Conservation (phyloP, 2,797 vertebrate genomes). For the Tarsius wallacei region DNA sequence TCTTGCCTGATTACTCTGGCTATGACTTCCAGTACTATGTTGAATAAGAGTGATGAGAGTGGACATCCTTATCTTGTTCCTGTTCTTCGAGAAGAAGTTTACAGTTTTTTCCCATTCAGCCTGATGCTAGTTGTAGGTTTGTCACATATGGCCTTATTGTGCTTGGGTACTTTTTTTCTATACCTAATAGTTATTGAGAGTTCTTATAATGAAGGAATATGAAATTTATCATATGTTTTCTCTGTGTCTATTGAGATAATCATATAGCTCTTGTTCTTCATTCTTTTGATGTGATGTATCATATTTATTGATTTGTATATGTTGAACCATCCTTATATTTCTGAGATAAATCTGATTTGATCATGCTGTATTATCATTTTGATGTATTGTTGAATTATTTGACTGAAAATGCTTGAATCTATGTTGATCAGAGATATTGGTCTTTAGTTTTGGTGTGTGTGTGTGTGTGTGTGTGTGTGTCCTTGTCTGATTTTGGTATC, state of each 20-base stretch:
- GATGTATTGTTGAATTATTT: background rate
- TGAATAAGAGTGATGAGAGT: background rate
- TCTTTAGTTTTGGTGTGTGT: background rate
- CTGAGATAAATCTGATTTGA: background rate
- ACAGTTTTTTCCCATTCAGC: background rate
- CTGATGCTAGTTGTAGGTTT: background rate
- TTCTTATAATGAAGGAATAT: background rate
- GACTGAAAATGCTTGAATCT: background rate
- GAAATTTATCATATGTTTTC: background rate
- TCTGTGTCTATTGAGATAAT: background rate
- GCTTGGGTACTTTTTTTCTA: background rate
- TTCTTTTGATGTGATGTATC: background rate
- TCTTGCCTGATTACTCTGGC: background rate
- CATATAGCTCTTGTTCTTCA: background rate
- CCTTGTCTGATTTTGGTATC: background rate
- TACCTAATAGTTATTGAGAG: background rate
- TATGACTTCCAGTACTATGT: background rate
- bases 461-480: background rate
- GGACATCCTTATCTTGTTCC: background rate
- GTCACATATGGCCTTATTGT: background rate
- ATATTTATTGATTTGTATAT: background rate
- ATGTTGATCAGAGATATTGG: background rate
- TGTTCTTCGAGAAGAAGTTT: background rate
- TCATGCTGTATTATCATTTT: background rate
- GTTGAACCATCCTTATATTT: background rate